Conservation (phyloP, 2,888 invertebrate species). For the Platerodrilus igneus region DNA sequence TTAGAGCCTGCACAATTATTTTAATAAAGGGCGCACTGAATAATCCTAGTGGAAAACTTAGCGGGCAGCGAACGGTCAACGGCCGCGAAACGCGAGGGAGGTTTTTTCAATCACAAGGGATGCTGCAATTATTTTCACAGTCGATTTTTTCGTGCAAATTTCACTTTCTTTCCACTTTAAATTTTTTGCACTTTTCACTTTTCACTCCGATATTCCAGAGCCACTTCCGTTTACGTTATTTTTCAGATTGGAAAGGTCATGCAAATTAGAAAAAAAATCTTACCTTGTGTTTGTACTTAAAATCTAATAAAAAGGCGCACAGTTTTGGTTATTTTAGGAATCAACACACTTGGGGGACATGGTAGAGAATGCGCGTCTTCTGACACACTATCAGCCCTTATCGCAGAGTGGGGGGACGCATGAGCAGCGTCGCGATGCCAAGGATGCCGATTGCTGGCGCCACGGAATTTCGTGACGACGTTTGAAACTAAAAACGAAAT, state of each 20-base stretch:
- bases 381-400: slow-evolving; percentile 49
- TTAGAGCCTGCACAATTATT: too few relatives aligned
- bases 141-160: slow-evolving; percentile 9
- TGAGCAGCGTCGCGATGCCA: slow-evolving; percentile 49
- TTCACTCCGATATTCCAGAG: slow-evolving; percentile 3
- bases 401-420: slow-evolving; percentile 49
- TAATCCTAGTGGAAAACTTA: slow-evolving; percentile 12
- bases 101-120: slow-evolving; percentile 7
- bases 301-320: slow-evolving; percentile 48
- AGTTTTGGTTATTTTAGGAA: slow-evolving; percentile 48
- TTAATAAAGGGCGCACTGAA: too few relatives aligned
- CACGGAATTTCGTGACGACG: slow-evolving; percentile 34
- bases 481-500: slow-evolving; percentile 14
- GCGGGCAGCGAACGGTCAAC: slow-evolving; percentile 21
- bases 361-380: slow-evolving; percentile 51
- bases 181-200: slow-evolving; percentile 6
- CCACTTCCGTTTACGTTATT: slow-evolving; percentile 5
- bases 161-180: slow-evolving; percentile 14
- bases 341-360: slow-evolving; percentile 51
- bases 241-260: slow-evolving; percentile 8
- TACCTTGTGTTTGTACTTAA: slow-evolving; percentile 46
- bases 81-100: slow-evolving; percentile 12
- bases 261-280: slow-evolving; percentile 28
- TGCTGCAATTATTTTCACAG: slow-evolving; percentile 3
- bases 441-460: slow-evolving; percentile 49